Evolutionary conservation across 2,888 invertebrate genomes (phyloP).

Genomic region (Eutolmus rufibarbis): DNA sequence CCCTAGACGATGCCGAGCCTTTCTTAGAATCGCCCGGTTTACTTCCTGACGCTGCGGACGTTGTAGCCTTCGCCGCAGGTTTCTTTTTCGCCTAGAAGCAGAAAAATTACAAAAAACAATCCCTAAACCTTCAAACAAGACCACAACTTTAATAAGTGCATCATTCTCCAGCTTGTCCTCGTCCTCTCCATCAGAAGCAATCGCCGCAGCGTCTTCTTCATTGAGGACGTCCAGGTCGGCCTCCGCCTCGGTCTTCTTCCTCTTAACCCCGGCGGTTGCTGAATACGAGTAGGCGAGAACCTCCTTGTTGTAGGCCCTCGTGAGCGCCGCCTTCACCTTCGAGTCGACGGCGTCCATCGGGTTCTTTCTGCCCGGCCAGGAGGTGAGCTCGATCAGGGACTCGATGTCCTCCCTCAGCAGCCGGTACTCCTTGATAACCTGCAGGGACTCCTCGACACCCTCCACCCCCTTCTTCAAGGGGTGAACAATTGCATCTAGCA

Average conservation of each 20-base stretch:
- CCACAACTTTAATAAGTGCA: conserved; percentile 73
- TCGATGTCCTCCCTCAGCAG: conserved; percentile 92
- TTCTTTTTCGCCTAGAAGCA: conserved; percentile 55
- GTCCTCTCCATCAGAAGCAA: conserved; percentile 63
- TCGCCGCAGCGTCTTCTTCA: conserved; percentile 59
- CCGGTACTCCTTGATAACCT: conserved; percentile 82
- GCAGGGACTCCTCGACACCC: conserved; percentile 76
- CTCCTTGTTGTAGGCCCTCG: conserved; percentile 90
- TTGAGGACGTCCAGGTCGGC: conserved; percentile 60
- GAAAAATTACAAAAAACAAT: neutral
- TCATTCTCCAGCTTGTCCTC: conserved; percentile 73
- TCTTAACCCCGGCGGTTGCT: conserved; percentile 67
- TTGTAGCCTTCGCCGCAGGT: conserved; percentile 50
- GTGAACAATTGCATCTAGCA: conserved; percentile 76
- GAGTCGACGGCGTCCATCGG: conserved; percentile 78
- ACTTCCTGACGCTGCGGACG: conserved; percentile 49
- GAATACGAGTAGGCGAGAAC: conserved; percentile 81
- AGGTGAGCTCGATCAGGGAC: conserved; percentile 81
- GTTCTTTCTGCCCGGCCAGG: conserved; percentile 83
- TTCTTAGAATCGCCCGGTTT: conserved; percentile 42
- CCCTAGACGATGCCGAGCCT: neutral
- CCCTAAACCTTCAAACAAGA: neutral
- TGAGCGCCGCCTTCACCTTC: conserved; percentile 92
- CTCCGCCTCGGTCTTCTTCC: conserved; percentile 66
- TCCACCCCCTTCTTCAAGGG: conserved; percentile 79